Conservation (phyloP, 1,140 invertebrate species). For the Lineus longissimus region DNA sequence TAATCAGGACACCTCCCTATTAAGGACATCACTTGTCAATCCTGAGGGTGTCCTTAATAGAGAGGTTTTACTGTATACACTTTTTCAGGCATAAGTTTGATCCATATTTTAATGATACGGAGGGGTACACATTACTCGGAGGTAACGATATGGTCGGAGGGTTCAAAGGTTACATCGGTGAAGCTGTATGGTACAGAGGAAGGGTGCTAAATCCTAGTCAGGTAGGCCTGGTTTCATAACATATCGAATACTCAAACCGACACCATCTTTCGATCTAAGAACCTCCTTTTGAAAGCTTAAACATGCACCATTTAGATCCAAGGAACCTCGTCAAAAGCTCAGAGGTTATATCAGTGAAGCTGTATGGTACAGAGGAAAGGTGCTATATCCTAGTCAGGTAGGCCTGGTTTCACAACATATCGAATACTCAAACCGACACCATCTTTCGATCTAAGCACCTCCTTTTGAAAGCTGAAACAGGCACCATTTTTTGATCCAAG, state of each 20-base stretch:
- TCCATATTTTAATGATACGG: slow-evolving; percentile 25
- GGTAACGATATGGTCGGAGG: slow-evolving; percentile 26
- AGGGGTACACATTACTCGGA: slow-evolving; percentile 27
- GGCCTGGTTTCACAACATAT: background rate
- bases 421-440: no score
- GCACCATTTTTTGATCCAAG: background rate
- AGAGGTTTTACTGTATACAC: no score
- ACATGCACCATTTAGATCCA: background rate
- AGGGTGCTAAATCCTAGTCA: slow-evolving; percentile 15
- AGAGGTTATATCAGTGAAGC: slow-evolving; percentile 34
- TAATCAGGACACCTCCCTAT: no score
- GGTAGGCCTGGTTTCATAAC: slow-evolving; percentile 18
- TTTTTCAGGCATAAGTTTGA: no score
- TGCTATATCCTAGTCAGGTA: slow-evolving; percentile 23
- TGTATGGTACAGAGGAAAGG: slow-evolving; percentile 24
- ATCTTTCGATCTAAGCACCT: no score
- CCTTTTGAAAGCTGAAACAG: background rate
- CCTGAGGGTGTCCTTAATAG: no score
- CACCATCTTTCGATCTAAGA: background rate
- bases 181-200: slow-evolving; percentile 26
- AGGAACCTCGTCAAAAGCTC: slow-evolving; percentile 13
- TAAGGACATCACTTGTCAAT: no score
- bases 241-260: no score
- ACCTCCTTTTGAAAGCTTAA: background rate
- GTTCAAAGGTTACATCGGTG: slow-evolving; percentile 36